Evolutionary conservation across 2,113 vertebrate genomes (phyloP).

Genomic region (Amphiprion percula): DNA sequence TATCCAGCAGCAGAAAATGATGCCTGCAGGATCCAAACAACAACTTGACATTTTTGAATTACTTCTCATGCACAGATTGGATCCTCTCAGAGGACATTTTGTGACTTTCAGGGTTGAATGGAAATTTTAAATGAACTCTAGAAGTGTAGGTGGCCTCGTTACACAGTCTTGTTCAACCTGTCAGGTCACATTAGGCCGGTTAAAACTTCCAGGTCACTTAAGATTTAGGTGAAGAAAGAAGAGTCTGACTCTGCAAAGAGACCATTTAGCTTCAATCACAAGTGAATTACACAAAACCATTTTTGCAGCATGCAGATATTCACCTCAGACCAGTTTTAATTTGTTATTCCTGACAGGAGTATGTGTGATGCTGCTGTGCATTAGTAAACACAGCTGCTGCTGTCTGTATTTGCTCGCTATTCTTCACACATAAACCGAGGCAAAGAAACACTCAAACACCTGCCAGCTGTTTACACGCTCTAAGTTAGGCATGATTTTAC

Average conservation of each 20-base stretch:
- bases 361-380: slow-evolving; percentile 23
- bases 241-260: background rate
- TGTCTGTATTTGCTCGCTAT: slow-evolving; percentile 64
- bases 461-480: slow-evolving; percentile 19
- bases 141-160: slow-evolving; percentile 7
- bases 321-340: background rate
- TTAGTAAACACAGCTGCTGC: slow-evolving; percentile 55
- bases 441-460: slow-evolving; percentile 57
- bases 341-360: slow-evolving; percentile 35
- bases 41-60: slow-evolving; percentile 47
- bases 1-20: slow-evolving; percentile 35
- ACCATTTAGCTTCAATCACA: background rate
- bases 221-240: background rate
- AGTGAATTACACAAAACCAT: background rate
- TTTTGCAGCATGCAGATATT: background rate
- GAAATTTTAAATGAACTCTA: slow-evolving; percentile 7
- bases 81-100: slow-evolving; percentile 20
- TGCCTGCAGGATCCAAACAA: slow-evolving; percentile 35
- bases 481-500: slow-evolving; percentile 16
- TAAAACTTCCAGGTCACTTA: slow-evolving; percentile 34
- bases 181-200: slow-evolving; percentile 27
- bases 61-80: slow-evolving; percentile 23
- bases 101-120: slow-evolving; percentile 23
- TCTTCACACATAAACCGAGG: slow-evolving; percentile 40
- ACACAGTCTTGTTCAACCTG: background rate